Percentiles rank a stretch among this genome's conserved stretches.
Evolutionary conservation across 2,888 invertebrate genomes (phyloP).

Genomic region (Xestia sexstrigata): DNA sequence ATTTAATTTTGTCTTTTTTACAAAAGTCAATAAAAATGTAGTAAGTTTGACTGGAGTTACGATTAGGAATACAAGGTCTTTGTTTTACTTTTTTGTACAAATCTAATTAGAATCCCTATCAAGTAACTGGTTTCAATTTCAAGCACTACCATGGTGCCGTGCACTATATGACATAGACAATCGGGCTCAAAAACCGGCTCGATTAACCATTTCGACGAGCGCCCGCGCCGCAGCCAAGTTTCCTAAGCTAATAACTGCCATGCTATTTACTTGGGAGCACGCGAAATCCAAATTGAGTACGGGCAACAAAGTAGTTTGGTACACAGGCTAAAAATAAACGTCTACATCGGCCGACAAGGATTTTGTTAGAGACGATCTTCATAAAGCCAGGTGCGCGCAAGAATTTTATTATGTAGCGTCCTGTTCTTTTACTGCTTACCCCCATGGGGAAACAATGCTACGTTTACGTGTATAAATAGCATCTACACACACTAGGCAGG

Average conservation of each 20-base stretch:
- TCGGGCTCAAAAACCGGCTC: not conserved
- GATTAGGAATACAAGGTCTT: not conserved
- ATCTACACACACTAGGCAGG: not conserved
- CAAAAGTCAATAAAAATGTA: not conserved
- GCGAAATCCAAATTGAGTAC: slow-evolving; percentile 1
- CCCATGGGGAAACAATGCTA: not conserved
- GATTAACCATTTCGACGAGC: not conserved
- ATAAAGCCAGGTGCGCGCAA: not conserved
- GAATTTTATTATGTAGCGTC: not conserved
- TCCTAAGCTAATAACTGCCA: slow-evolving; percentile 24
- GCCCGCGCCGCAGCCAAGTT: slow-evolving; percentile 19
- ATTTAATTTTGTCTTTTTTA: not conserved
- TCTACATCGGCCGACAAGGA: not conserved
- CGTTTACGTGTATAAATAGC: not conserved
- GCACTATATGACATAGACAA: slow-evolving; percentile 11
- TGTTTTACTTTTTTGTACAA: not conserved
- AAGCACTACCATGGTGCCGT: not conserved
- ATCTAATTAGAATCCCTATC: not conserved
- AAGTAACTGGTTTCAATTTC: not conserved
- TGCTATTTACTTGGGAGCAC: not conserved
- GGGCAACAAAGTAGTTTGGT: not conserved
- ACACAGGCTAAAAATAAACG: not conserved
- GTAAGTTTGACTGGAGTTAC: not conserved
- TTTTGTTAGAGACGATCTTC: not conserved
- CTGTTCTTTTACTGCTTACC: not conserved